phyloP scores from a whole-genome alignment of 2,888 invertebrate genomes.

The Tiphia femorata region DNA sequence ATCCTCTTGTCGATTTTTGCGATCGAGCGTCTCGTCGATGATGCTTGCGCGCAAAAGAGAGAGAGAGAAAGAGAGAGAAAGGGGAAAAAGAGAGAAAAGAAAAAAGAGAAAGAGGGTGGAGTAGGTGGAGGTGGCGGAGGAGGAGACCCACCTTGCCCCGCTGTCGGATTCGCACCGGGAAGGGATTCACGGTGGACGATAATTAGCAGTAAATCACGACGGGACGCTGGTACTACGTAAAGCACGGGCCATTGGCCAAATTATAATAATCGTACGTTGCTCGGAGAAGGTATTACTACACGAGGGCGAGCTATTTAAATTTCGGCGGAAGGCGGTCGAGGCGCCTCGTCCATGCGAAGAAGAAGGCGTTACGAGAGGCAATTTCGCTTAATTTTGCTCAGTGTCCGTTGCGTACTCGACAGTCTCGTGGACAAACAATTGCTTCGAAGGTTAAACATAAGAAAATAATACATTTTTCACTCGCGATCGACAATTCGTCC shows the following conservation, averaged over 20 bases:
- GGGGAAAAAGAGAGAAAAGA: too few relatives aligned
- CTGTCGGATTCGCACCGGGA: slow-evolving; percentile 46
- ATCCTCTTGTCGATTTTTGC: slow-evolving; percentile 28
- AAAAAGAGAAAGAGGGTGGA: too few relatives aligned
- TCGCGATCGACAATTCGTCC: too few relatives aligned
- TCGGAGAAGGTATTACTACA: slow-evolving; percentile 15
- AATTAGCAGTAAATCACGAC: slow-evolving; percentile 50
- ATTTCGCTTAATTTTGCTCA: not conserved
- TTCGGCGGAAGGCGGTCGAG: slow-evolving; percentile 1
- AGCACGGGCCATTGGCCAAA: slow-evolving; percentile 33
- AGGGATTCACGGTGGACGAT: slow-evolving; percentile 38
- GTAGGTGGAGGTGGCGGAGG: too few relatives aligned
- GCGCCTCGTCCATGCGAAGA: not conserved
- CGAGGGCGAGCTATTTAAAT: slow-evolving; percentile 24
- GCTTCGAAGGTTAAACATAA: not conserved
- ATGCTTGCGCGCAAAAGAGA: too few relatives aligned
- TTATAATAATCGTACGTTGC: slow-evolving; percentile 39
- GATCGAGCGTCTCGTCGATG: too few relatives aligned
- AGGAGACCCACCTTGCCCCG: slow-evolving; percentile 39
- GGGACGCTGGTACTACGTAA: slow-evolving; percentile 38
- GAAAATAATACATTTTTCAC: too few relatives aligned
- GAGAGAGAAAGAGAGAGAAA: too few relatives aligned
- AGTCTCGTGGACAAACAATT: not conserved
- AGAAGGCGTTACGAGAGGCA: not conserved
- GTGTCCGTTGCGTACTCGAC: not conserved